Evolutionary conservation across 2,888 invertebrate genomes (phyloP).

Genomic region (Notodonta ziczac): DNA sequence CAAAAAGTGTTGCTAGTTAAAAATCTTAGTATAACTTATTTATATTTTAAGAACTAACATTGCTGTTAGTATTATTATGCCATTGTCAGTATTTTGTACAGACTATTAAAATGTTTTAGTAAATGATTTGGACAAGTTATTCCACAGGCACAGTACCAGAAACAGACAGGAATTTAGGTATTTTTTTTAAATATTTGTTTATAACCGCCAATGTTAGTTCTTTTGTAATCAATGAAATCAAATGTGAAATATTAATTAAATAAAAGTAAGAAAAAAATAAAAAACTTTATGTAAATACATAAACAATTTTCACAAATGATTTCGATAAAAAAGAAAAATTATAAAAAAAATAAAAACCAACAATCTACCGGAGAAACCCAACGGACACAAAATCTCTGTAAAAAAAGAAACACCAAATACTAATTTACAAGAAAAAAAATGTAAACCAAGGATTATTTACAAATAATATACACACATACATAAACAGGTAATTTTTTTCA

Average conservation of each 20-base stretch:
- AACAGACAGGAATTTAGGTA: slow-evolving; percentile 4
- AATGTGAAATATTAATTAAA: slow-evolving; percentile 40
- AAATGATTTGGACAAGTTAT: slow-evolving; percentile 20
- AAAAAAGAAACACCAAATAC: slow-evolving; percentile 61
- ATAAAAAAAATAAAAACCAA: slow-evolving; percentile 59
- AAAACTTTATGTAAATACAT: slow-evolving; percentile 5
- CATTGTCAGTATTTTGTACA: slow-evolving; percentile 34
- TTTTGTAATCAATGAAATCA: slow-evolving; percentile 45
- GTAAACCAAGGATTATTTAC: slow-evolving; percentile 31
- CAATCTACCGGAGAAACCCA: slow-evolving; percentile 80
- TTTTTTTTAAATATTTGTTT: slow-evolving; percentile 12
- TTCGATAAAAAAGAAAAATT: slow-evolving; percentile 44
- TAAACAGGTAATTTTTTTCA: background rate
- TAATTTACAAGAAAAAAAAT: slow-evolving; percentile 40
- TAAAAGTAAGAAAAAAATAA: slow-evolving; percentile 9
- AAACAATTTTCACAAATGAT: slow-evolving; percentile 50
- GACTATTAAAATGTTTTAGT: slow-evolving; percentile 27
- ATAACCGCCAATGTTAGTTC: slow-evolving; percentile 66
- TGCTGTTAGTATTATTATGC: slow-evolving; percentile 49
- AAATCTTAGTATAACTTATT: slow-evolving; percentile 3
- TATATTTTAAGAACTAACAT: slow-evolving; percentile 55
- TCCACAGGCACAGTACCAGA: slow-evolving; percentile 17
- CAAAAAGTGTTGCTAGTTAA: too few species aligned
- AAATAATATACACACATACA: slow-evolving; percentile 6
- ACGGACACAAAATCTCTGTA: slow-evolving; percentile 72